Evolutionary conservation across 2,113 vertebrate genomes (phyloP), one percentile per base, ranked within the genome.

Genomic region (Blennius ocellaris): DNA sequence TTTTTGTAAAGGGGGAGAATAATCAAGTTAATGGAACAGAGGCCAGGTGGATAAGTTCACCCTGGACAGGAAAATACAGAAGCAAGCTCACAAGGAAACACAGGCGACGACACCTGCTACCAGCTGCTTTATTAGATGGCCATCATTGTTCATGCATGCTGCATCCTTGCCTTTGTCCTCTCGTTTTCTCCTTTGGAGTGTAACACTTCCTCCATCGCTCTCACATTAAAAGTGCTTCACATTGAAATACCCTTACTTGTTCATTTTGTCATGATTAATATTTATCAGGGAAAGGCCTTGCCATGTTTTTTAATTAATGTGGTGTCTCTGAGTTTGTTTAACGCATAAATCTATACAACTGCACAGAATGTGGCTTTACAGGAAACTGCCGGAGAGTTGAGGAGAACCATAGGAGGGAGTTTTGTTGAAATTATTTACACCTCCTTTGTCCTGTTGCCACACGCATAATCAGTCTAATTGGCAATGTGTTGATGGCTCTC

Each of bases 11-110:
- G 5, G 43, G 37, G 41, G 21, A 4, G 71, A 40, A 87, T 83
- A 76, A 87, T 90, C 64, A 73, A 60, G 59, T 74, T 85, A 87
- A 90, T 87, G 83, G 76, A 92, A 65, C 49, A 69, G 69, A 70
- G 41, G 50, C 41, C 68, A 56, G 39, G 59, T 69, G 69, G 47
- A 67, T 65, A 39, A 68, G 65, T 64, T 78, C 69, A 47, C 49
- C 47, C 60, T 9, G 66, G 68, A 69, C 47, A 64, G 43, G 49
- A 15, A 73, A 65, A 47, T 50, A 11, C 59, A 71, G 53, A 39
- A 14, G 69, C 11, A 47, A 57, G 64, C 8, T 66, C 16, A 49
- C 37, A 65, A 14, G 41, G 50, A 38, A 41, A 43, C 37, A 48
- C 1, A 39, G 40, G 40, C 44, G 48, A 59, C 4, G 48, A 58